These are phyloP conservation scores for Brachionus paranguensis DNA, from an alignment of 1,140 invertebrate genomes.

Conservation along the genomic window DNA sequence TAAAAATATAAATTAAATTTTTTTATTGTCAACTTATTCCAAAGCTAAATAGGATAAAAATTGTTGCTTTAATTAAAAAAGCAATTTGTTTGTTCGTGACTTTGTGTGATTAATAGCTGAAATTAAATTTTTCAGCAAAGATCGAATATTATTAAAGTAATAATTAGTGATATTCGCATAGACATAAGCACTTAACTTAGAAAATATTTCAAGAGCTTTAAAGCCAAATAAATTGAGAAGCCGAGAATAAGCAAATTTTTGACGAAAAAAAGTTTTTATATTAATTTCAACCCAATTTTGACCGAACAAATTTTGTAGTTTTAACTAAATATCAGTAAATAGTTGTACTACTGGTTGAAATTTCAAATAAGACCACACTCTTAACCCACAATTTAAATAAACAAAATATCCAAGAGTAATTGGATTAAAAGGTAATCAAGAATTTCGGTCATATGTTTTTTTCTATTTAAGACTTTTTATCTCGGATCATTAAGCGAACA, in stretches of 20 bases:
- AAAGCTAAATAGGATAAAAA: too few relatives aligned
- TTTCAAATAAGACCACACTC: slow-evolving; percentile 23
- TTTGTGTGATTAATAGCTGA: too few relatives aligned
- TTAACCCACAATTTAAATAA: slow-evolving; percentile 2
- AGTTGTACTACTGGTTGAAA: neutral
- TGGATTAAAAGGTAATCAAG: slow-evolving; percentile 26
- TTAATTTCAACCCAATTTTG: slow-evolving; percentile 29
- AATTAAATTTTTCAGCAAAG: too few relatives aligned
- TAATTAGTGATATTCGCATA: neutral
- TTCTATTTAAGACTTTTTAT: neutral
- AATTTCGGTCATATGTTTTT: neutral
- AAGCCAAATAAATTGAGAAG: neutral
- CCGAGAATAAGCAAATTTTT: neutral
- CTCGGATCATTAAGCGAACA: neutral
- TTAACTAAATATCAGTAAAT: slow-evolving; percentile 21
- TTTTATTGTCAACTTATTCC: too few relatives aligned
- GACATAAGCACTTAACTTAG: neutral
- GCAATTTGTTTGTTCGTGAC: too few relatives aligned
- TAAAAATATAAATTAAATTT: too few relatives aligned
- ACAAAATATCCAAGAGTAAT: neutral
- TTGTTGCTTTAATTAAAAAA: too few relatives aligned
- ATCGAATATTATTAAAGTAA: neutral
- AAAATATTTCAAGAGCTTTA: neutral
- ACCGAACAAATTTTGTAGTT: neutral
- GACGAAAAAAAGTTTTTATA: neutral